These are phyloP conservation scores for Himalopsyche anomala DNA, from an alignment of 2,888 invertebrate genomes.

Conservation along the genomic window DNA sequence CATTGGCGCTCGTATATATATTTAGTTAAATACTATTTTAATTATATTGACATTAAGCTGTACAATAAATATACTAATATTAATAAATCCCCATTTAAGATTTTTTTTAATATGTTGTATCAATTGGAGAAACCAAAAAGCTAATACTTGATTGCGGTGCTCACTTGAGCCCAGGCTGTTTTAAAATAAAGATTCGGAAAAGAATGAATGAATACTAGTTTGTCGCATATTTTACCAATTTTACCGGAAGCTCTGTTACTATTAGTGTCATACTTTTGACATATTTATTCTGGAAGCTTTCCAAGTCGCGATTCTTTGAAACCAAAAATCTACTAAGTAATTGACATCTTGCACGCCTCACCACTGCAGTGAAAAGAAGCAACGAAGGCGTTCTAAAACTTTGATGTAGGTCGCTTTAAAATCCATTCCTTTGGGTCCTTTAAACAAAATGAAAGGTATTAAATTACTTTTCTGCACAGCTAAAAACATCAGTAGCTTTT, in stretches of 20 bases:
- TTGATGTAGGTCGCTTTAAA: slow-evolving; percentile 26
- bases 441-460: neutral
- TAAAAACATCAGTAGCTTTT: neutral
- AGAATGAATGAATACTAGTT: no score
- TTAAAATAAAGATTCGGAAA: no score
- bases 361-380: slow-evolving; percentile 5
- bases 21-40: no score
- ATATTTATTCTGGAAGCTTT: slow-evolving; percentile 7
- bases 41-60: no score
- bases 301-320: neutral
- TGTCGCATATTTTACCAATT: no score
- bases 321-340: slow-evolving; percentile 20
- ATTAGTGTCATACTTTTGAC: neutral
- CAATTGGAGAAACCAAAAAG: no score
- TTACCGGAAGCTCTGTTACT: neutral
- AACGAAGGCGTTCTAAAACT: neutral
- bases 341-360: slow-evolving; percentile 22
- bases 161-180: no score
- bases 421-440: neutral
- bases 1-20: no score
- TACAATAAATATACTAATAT: no score
- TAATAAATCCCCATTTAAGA: no score
- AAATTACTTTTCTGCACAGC: neutral
- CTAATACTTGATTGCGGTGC: no score
- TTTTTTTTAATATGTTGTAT: no score